These are phyloP conservation scores for Tachysurus fulvidraco DNA, from an alignment of 2,113 vertebrate species.

Conservation along the genomic window DNA sequence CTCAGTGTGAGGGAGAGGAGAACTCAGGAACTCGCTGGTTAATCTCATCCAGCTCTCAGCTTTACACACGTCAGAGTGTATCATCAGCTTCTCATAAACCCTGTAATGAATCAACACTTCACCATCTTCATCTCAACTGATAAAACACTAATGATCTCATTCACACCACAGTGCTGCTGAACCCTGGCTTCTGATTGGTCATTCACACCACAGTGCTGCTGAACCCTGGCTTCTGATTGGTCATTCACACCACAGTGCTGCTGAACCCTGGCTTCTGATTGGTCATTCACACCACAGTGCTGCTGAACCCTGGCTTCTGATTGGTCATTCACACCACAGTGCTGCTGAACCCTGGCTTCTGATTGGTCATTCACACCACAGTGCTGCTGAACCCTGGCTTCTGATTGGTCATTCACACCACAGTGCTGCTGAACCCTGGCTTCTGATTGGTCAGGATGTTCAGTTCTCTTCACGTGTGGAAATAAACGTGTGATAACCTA, in stretches of 20 bases:
- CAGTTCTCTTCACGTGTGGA: too few species aligned
- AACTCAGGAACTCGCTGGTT: slow-evolving; percentile 87
- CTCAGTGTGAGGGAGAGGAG: slow-evolving; percentile 78
- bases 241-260: too few species aligned
- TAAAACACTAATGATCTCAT: not conserved
- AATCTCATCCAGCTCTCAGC: slow-evolving; percentile 90
- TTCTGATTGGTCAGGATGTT: too few species aligned
- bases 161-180: too few species aligned
- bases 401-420: too few species aligned
- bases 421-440: too few species aligned
- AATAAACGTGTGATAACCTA: too few species aligned
- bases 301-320: too few species aligned
- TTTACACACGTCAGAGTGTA: slow-evolving; percentile 93
- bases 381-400: not conserved
- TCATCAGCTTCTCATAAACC: slow-evolving; percentile 90
- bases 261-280: too few species aligned
- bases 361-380: not conserved
- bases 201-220: not conserved
- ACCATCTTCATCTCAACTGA: not conserved
- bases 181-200: not conserved
- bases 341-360: not conserved
- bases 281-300: too few species aligned
- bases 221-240: too few species aligned
- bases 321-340: not conserved
- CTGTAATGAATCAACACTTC: slow-evolving; percentile 63